Conservation (phyloP, 2,888 invertebrate species). For the Ctena decussata region DNA sequence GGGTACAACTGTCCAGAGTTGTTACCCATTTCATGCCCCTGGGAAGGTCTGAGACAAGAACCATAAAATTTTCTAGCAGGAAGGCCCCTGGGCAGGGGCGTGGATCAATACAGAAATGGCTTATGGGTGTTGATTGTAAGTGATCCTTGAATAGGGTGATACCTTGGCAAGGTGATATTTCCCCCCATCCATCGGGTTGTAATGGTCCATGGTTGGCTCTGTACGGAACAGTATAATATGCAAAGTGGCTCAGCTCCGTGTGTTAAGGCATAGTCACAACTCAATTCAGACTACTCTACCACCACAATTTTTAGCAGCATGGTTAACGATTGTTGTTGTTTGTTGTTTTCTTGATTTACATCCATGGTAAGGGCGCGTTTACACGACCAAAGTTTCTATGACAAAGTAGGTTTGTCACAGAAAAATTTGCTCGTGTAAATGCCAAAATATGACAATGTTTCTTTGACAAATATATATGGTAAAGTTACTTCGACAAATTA, state of each 20-base stretch:
- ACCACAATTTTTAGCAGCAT: background rate
- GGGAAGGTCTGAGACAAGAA: slow-evolving; percentile 4
- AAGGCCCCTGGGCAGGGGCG: background rate
- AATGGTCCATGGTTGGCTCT: background rate
- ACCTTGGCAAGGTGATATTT: background rate
- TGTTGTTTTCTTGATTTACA: too few relatives aligned
- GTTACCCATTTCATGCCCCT: background rate
- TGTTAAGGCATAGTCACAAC: background rate
- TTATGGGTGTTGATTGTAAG: too few relatives aligned
- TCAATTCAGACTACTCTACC: slow-evolving; percentile 12
- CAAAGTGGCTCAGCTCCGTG: background rate
- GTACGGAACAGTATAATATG: background rate
- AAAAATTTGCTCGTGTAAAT: too few relatives aligned
- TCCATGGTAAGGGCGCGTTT: too few relatives aligned
- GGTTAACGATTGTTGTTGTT: too few relatives aligned
- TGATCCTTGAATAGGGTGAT: too few relatives aligned
- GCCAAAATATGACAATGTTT: too few relatives aligned
- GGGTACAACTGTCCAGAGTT: background rate
- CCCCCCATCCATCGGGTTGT: background rate
- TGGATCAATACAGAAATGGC: background rate
- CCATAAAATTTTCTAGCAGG: background rate
- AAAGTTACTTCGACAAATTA: too few relatives aligned
- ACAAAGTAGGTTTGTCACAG: too few relatives aligned
- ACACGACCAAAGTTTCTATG: too few relatives aligned
- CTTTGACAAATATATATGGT: too few relatives aligned